These are phyloP conservation scores for Pterobdella sp. DNA, from an alignment of 2,888 invertebrate genomes.

Conservation along the genomic window DNA sequence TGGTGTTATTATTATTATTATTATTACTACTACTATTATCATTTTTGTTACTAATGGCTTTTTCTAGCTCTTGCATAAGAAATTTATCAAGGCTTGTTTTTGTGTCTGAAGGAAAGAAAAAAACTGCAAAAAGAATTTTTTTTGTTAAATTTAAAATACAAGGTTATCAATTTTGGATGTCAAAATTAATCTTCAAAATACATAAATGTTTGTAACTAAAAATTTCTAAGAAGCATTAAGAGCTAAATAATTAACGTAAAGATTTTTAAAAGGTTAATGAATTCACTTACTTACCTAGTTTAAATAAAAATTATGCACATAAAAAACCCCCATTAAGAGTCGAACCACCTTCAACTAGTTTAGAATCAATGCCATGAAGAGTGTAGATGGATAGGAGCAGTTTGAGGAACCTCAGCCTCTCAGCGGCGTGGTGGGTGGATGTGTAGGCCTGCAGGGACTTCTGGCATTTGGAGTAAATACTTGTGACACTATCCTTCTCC, in stretches of 20 bases:
- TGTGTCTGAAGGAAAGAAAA: conserved; percentile 17
- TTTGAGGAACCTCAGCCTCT: conserved; percentile 47
- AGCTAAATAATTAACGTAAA: too few species aligned
- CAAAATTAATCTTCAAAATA: too few species aligned
- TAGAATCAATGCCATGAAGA: conserved; percentile 46
- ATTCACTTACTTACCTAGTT: too few species aligned
- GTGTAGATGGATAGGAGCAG: conserved; percentile 46
- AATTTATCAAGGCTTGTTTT: neutral
- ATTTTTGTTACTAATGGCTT: conserved; percentile 4
- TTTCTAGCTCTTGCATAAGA: conserved; percentile 14
- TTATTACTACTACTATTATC: neutral
- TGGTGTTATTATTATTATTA: neutral
- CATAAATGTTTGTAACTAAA: too few species aligned
- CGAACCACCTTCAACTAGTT: conserved; percentile 42
- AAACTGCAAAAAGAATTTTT: conserved; percentile 11
- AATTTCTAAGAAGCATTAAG: too few species aligned
- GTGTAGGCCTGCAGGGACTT: conserved; percentile 46
- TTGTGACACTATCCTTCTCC: conserved; percentile 3
- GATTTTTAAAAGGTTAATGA: too few species aligned
- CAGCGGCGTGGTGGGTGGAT: conserved; percentile 41
- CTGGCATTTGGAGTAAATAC: conserved; percentile 43
- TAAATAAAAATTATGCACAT: too few species aligned
- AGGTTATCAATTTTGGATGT: too few species aligned
- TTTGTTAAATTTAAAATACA: too few species aligned
- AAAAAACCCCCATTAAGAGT: neutral